Evolutionary conservation across 1,140 invertebrate genomes (phyloP), one percentile per base, ranked within the genome.

Genomic region (Calliphora vicina): DNA sequence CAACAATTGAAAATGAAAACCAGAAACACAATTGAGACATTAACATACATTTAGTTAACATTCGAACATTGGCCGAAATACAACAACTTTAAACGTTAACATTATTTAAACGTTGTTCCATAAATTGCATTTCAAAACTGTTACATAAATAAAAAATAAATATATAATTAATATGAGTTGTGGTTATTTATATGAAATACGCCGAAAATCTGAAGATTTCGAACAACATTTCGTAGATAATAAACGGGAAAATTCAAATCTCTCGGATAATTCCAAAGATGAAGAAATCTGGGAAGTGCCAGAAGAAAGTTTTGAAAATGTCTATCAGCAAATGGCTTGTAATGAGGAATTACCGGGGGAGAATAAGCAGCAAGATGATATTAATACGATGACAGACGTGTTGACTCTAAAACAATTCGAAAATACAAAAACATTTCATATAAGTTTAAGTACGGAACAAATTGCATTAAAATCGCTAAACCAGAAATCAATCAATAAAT

Each of bases 381-480:
- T 25, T 2, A 23, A 26, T 35, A 20, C 29, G 42, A 76, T 20
- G 42, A n/a, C 45, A 1, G 13, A 13, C 45, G 8, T 9, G 23
- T 43, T 20, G 9, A 45, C 45, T 12, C 13, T 43, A 78, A 43
- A 25, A 13, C n/a, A 78, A 43, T 23, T 43, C n/a, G n/a, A 35
- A 29, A 74, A 23, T 20, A n/a, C 73, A 12, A 26, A 45, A 43
- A 17, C 17, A 45, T 50, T 84, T 4, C 35, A 80, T 27, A 29
- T 84, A 26, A 82, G 76, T 81, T 82, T 84, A 45, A 82, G 67
- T 72, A 45, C 61, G 8, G 67, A 80, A 20, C 26, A 84, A 73
- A 84, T 84, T 72, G 74, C 83, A 17, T 84, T 84, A 42, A 84
- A 84, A 81, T 80, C 73, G 0, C 71, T 67, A 26, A 35, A 35